These are phyloP conservation scores for Numenius arquata DNA, from an alignment of 2,113 vertebrate species.

Conservation along the genomic window DNA sequence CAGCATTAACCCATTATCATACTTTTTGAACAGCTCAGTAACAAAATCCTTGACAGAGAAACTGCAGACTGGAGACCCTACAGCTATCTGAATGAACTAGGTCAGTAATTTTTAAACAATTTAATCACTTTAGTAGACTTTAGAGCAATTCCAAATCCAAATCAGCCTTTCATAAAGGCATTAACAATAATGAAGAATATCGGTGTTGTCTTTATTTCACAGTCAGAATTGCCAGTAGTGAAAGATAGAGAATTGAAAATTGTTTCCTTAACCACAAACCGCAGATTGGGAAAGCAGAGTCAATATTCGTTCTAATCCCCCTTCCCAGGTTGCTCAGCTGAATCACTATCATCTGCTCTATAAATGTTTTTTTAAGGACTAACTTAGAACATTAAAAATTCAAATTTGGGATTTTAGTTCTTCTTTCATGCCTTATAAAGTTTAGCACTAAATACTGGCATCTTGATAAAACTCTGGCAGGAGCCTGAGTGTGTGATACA, in stretches of 20 bases:
- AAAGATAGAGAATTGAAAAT: neutral
- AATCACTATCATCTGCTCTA: neutral
- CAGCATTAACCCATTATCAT: conserved; percentile 72
- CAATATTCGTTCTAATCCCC: neutral
- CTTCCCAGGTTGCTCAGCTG: neutral
- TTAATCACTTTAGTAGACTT: conserved; percentile 32
- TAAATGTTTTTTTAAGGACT: neutral
- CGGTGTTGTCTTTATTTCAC: neutral
- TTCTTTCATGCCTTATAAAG: neutral
- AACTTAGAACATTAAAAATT: neutral
- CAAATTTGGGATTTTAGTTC: neutral
- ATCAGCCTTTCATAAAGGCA: conserved; percentile 17
- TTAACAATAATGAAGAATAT: neutral
- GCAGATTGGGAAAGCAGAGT: neutral
- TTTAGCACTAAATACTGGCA: neutral
- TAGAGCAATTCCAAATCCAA: neutral
- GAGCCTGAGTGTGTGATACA: neutral
- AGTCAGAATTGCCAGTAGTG: neutral
- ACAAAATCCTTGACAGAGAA: conserved; percentile 84
- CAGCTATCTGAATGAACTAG: conserved; percentile 93
- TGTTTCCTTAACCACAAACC: neutral
- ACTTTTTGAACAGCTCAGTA: conserved; percentile 84
- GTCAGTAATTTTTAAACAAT: conserved; percentile 79
- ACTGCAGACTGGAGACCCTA: conserved; percentile 90
- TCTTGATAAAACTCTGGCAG: neutral